Conservation (phyloP, 1,140 invertebrate genomes). For the Solen grandis region DNA sequence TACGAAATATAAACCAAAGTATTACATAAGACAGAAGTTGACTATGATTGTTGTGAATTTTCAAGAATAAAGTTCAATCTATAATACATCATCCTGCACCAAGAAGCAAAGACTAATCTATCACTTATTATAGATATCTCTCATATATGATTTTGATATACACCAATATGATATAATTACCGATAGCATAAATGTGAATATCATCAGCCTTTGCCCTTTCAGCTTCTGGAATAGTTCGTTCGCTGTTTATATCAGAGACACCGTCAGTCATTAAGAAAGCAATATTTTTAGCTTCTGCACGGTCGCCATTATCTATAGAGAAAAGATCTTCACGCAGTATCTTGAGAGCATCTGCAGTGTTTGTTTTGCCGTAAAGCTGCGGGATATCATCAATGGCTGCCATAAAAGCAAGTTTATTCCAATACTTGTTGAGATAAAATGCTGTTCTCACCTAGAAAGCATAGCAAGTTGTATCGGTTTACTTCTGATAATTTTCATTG, state of each 20-base stretch:
- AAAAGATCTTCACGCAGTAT: constrained; percentile 52
- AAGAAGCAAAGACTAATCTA: no score
- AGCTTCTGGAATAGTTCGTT: constrained; percentile 37
- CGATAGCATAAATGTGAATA: no score
- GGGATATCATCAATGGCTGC: constrained; percentile 57
- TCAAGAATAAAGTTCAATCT: no score
- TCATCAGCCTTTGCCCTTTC: not conserved
- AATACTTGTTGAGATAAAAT: constrained; percentile 53
- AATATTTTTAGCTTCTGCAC: constrained; percentile 54
- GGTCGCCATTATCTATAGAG: constrained; percentile 56
- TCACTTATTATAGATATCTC: no score
- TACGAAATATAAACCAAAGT: no score
- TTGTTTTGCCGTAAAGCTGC: constrained; percentile 59
- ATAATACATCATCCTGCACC: no score
- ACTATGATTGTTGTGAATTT: no score
- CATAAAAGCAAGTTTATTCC: constrained; percentile 16
- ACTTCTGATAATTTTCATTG: no score
- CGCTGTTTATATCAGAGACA: constrained; percentile 48
- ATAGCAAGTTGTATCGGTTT: no score
- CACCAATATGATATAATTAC: no score
- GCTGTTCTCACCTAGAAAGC: constrained; percentile 44
- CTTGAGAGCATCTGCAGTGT: constrained; percentile 50
- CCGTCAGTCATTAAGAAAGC: constrained; percentile 67
- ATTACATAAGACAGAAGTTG: no score
- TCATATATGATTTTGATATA: no score